Evolutionary conservation across 2,113 vertebrate species (phyloP).

Genomic region (Pseudopodoces humilis): DNA sequence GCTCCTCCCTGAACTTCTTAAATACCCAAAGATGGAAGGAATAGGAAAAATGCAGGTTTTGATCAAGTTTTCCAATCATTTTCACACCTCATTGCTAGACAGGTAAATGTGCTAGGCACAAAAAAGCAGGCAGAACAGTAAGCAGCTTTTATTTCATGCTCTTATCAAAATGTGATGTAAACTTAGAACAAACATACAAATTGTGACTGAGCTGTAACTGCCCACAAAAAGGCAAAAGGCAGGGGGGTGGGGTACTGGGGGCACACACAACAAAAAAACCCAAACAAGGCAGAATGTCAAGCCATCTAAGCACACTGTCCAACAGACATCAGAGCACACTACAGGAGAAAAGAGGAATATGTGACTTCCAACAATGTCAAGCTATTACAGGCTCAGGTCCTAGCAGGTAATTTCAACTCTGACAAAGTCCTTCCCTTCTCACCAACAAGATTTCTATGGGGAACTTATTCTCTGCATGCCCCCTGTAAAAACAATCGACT

Average conservation of each 20-base stretch:
- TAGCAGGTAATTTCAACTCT: neutral
- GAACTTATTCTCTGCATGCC: neutral
- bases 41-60: neutral
- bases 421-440: neutral
- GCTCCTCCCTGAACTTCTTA: neutral
- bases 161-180: neutral
- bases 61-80: neutral
- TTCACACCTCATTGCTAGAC: neutral
- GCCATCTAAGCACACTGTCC: neutral
- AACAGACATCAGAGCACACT: neutral
- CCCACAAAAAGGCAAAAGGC: neutral
- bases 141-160: neutral
- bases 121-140: neutral
- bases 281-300: neutral
- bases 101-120: neutral
- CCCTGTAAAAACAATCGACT: neutral
- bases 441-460: neutral
- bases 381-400: neutral
- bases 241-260: fast-evolving
- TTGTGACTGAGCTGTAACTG: neutral
- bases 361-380: neutral
- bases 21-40: neutral
- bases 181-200: neutral
- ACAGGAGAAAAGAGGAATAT: fast-evolving
- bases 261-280: neutral